A percentile compares a stretch with the other conserved stretches of the same genome.
phyloP scores from a whole-genome alignment of 2,113 vertebrate species.

The Catharus fuscescens region DNA sequence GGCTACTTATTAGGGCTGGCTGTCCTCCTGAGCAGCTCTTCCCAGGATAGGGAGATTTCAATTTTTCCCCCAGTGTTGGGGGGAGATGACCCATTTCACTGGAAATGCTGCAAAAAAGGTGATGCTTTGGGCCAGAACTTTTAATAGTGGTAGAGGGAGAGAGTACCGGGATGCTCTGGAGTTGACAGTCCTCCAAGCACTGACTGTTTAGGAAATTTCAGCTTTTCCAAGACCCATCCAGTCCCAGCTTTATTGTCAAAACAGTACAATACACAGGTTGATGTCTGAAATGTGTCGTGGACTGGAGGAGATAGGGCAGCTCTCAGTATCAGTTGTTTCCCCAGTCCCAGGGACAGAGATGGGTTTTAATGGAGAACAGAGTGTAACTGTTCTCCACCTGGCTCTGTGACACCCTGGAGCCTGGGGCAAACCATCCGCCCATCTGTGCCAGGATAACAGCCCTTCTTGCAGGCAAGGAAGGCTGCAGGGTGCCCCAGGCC shows the following conservation, averaged over 20 bases:
- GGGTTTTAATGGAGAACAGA: neutral
- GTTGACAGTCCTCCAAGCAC: neutral
- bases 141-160: neutral
- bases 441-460: neutral
- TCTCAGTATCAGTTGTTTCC: neutral
- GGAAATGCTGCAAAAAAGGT: neutral
- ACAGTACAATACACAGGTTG: neutral
- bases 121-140: neutral
- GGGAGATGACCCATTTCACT: neutral
- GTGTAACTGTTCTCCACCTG: neutral
- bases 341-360: neutral
- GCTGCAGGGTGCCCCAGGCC: neutral
- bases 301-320: neutral
- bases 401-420: neutral
- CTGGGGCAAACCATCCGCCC: neutral
- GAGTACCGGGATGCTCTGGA: neutral
- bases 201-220: neutral
- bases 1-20: neutral
- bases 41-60: neutral
- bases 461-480: neutral
- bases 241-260: neutral
- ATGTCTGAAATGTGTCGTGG: neutral
- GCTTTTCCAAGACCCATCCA: neutral
- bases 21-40: neutral
- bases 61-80: accelerated